Evolutionary conservation across 2,888 invertebrate species (phyloP), one percentile per base, ranked within the genome.

Genomic region (Meteorus colon): DNA sequence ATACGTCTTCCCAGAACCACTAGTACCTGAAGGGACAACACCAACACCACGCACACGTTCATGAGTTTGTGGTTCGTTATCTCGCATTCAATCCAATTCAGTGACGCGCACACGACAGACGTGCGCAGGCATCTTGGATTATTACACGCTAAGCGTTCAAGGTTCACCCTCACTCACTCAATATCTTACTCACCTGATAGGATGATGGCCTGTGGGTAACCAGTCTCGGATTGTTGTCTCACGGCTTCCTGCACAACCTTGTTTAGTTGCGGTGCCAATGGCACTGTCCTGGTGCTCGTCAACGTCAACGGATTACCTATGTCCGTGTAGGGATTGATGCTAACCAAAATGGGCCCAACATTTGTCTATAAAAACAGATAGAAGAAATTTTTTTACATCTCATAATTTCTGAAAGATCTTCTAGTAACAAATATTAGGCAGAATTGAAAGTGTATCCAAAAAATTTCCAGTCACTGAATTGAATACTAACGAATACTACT

Each of bases 121-220:
- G 55, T 66, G 77, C 45, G 41, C 59, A 48, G 62, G 48, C 37
- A 75, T 41, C 41, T 55, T 48, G 55, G 55, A 34, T 48, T 34
- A 41, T 14, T 24, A 34, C n/a, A 70, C 12, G n/a, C 29, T 63
- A 51, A 76, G 37, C 72, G 29, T 75, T 55, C 74, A 19, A 66
- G 68, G 79, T 75, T 78, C 81, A 19, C 55, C 55, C n/a, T 19
- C 55, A 55, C 55, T 55, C 55, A 8, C 8, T 19, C 55, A 55
- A 55, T 55, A n/a, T 55, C 19, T 55, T 55, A 55, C 55, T 85
- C 91, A 93, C 96, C 97, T 80, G 96, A 97, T 75, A 97, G 92
- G 82, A 98, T 97, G 86, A 98, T 96, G 83, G 97, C 97, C 91
- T 98, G 98, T 75, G 97, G 97, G 91, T 97, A 97, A 83, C 97